Evolutionary conservation across 1,140 invertebrate species (phyloP).

Genomic region (Papilio dardanus): DNA sequence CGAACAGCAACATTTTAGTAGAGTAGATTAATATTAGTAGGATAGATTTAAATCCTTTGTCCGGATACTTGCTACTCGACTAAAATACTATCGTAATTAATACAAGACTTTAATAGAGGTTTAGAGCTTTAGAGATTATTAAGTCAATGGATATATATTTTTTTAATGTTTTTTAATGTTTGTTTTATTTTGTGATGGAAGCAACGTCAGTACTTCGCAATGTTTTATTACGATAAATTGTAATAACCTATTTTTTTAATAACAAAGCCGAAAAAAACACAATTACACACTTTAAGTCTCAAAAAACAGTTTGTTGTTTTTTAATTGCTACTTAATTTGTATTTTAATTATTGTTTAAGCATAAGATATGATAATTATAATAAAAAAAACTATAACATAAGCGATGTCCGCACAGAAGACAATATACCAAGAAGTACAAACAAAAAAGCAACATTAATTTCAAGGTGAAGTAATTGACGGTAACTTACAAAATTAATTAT

Average conservation of each 20-base stretch:
- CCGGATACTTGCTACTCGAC: too few species aligned
- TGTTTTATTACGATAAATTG: background rate
- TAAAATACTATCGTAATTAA: too few species aligned
- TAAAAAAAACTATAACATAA: constrained; percentile 9
- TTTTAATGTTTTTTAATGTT: too few species aligned
- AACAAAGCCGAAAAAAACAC: background rate
- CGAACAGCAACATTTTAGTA: too few species aligned
- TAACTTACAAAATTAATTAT: constrained; percentile 31
- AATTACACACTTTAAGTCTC: background rate
- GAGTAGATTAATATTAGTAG: too few species aligned
- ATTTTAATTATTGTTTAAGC: constrained; percentile 21
- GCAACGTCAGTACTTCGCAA: too few species aligned
- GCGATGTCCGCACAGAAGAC: constrained; percentile 6
- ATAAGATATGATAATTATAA: background rate
- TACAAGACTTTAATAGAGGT: too few species aligned
- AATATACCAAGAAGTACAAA: constrained; percentile 1
- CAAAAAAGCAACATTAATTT: constrained; percentile 21
- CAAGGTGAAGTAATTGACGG: constrained; percentile 9
- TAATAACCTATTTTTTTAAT: background rate
- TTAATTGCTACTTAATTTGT: background rate
- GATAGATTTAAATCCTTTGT: too few species aligned
- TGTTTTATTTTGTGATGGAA: too few species aligned
- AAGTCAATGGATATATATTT: too few species aligned
- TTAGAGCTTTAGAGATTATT: too few species aligned
- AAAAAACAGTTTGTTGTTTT: constrained; percentile 11